A percentile compares a stretch with the other conserved stretches of the same genome.
Conservation (phyloP, 1,140 invertebrate genomes). For the Oscheius sp. region DNA sequence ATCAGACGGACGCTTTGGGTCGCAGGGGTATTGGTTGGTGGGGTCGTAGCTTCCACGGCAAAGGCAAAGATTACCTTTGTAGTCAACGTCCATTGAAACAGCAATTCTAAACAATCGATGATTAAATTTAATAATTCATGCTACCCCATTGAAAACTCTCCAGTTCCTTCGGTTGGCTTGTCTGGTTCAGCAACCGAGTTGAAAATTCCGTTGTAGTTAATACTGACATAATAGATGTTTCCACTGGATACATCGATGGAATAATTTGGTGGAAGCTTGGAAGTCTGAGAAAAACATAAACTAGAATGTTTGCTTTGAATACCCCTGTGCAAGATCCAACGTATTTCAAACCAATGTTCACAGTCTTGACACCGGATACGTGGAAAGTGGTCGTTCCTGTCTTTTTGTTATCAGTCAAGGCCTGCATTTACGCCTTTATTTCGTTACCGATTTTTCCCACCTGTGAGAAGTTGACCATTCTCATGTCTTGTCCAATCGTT, state of each 20-base stretch:
- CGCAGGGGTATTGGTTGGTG: slow-evolving; percentile 17
- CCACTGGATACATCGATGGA: background rate
- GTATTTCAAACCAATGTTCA: slow-evolving; percentile 13
- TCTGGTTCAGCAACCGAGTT: slow-evolving; percentile 5
- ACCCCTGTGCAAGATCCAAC: background rate
- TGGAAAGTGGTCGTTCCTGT: slow-evolving; percentile 18
- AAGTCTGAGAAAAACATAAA: background rate
- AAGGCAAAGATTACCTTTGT: slow-evolving; percentile 27
- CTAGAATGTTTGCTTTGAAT: background rate
- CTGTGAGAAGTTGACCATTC: background rate
- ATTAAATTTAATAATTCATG: background rate
- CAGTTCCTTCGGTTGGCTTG: slow-evolving; percentile 43
- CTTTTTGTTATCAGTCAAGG: slow-evolving; percentile 10
- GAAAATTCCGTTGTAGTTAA: slow-evolving; percentile 25
- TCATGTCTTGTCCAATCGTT: background rate
- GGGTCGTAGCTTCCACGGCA: slow-evolving; percentile 13
- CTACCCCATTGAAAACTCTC: slow-evolving; percentile 40
- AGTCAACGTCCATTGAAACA: background rate
- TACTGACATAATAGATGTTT: slow-evolving; percentile 27
- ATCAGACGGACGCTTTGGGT: slow-evolving; percentile 22
- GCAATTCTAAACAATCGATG: background rate
- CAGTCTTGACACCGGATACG: slow-evolving; percentile 21
- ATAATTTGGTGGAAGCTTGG: background rate
- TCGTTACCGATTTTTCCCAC: background rate
- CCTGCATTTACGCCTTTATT: background rate